These are phyloP conservation scores for Tetranychus piercei DNA, from an alignment of 2,888 invertebrate species.

Conservation along the genomic window DNA sequence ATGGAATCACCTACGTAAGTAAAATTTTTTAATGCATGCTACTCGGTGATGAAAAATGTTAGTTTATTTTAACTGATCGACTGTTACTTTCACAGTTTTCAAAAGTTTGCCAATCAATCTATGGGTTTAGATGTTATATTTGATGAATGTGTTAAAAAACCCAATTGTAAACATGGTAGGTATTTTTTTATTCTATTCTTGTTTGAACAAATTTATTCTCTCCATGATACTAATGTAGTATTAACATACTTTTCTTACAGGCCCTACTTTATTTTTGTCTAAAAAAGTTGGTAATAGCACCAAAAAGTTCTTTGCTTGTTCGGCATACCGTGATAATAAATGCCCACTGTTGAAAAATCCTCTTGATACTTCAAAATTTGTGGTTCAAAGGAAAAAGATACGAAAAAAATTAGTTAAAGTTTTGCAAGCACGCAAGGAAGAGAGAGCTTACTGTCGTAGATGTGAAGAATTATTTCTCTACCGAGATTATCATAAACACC, in stretches of 20 bases:
- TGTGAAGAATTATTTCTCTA: conserved; percentile 10
- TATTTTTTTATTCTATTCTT: background rate
- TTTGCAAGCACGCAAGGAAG: background rate
- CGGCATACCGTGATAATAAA: conserved; percentile 7
- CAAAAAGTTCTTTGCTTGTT: conserved; percentile 5
- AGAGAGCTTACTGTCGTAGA: background rate
- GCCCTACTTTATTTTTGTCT: conserved; percentile 1
- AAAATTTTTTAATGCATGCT: background rate
- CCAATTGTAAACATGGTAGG: conserved; percentile 10
- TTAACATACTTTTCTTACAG: background rate
- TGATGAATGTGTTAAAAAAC: background rate
- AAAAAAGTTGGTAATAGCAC: background rate
- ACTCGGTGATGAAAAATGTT: background rate
- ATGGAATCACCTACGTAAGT: background rate
- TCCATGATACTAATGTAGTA: background rate
- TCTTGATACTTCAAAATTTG: conserved; percentile 9
- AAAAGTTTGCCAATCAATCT: background rate
- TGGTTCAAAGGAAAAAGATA: background rate
- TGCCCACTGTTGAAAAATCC: conserved; percentile 9
- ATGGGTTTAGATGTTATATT: background rate
- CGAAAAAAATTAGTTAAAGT: conserved; percentile 7
- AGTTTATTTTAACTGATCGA: background rate
- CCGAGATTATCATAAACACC: background rate
- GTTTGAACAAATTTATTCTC: background rate
- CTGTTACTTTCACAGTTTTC: background rate